Conservation (phyloP, 2,888 invertebrate species). For the Oxystoma pomonae region DNA sequence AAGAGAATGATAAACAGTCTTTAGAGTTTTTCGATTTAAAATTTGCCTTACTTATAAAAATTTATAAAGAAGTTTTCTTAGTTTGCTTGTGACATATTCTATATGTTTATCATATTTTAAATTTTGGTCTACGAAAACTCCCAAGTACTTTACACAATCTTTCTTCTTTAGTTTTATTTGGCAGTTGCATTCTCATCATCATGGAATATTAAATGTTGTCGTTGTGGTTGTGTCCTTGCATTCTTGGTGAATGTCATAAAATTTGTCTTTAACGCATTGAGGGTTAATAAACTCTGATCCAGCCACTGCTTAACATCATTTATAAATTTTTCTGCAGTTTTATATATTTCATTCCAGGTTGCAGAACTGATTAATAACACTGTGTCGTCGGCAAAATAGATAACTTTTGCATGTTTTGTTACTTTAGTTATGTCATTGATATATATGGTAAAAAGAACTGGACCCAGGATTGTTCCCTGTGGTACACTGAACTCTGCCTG, state of each 20-base stretch:
- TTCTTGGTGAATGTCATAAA: background rate
- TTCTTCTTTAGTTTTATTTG: background rate
- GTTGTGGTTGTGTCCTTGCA: background rate
- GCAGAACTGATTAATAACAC: background rate
- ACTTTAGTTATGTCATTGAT: background rate
- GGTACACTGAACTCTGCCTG: background rate
- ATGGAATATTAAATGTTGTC: background rate
- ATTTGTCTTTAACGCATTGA: background rate
- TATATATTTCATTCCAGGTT: background rate
- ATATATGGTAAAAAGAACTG: background rate
- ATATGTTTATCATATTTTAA: background rate
- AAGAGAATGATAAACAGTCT: background rate
- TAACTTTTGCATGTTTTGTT: background rate
- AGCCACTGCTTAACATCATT: background rate
- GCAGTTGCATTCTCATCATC: background rate
- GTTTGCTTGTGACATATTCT: background rate
- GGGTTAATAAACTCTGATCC: background rate
- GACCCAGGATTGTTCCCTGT: background rate
- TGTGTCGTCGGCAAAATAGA: background rate
- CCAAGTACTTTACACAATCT: background rate
- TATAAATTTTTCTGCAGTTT: background rate
- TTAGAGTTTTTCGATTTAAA: background rate
- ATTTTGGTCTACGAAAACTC: background rate
- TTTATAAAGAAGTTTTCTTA: background rate
- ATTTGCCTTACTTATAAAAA: background rate